These are phyloP conservation scores for Cinara cedri DNA, from an alignment of 2,888 invertebrate species.

Conservation along the genomic window DNA sequence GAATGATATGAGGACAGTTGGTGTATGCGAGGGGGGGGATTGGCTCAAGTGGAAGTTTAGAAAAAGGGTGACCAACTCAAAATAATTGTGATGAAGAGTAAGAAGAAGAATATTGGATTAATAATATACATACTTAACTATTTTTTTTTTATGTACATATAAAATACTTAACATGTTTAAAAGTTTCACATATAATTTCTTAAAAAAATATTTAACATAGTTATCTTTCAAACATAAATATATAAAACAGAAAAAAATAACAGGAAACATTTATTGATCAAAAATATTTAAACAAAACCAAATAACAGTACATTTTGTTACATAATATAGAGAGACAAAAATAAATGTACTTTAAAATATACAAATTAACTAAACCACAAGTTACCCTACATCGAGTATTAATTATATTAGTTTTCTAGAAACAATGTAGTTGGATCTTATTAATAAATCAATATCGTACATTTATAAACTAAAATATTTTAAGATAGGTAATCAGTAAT, in stretches of 20 bases:
- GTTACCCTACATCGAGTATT: neutral
- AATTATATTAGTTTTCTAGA: neutral
- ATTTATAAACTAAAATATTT: neutral
- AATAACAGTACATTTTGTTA: neutral
- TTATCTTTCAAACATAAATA: neutral
- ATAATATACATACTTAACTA: too few species aligned
- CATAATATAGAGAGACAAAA: conserved; percentile 5
- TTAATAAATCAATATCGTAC: neutral
- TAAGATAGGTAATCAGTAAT: neutral
- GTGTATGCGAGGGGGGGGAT: too few species aligned
- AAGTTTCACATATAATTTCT: neutral
- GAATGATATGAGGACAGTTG: too few species aligned
- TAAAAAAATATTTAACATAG: conserved; percentile 2
- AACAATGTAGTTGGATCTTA: conserved; percentile 11
- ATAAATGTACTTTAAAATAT: conserved; percentile 27
- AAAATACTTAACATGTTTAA: neutral
- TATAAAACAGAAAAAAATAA: conserved; percentile 18
- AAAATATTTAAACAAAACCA: conserved; percentile 32
- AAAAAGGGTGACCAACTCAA: too few species aligned
- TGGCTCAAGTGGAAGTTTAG: too few species aligned
- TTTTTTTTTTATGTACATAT: too few species aligned
- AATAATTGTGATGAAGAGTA: too few species aligned
- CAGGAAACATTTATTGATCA: conserved; percentile 40
- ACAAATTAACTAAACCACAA: conserved; percentile 30
- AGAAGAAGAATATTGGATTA: too few species aligned